Base-by-base conservation (phyloP, 2,888 invertebrate species). In the Cancer borealis region DNA sequence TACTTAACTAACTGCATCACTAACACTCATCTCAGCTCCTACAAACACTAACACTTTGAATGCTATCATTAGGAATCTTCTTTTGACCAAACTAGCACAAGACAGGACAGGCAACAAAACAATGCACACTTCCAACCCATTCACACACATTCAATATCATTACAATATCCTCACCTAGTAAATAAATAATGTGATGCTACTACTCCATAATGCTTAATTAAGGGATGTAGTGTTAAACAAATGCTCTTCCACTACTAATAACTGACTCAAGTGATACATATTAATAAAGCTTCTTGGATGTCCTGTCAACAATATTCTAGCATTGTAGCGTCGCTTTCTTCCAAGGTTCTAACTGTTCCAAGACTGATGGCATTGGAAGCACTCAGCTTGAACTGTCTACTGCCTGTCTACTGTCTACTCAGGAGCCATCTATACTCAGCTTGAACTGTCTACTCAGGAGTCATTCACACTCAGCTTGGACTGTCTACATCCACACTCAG, bases 101-200 rank as follows among this genome's bases (percentile, higher is more conserved):
- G 84, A 84, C 84, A 79, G 84, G 84, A 84, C 84, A 84, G 84
- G 84, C 84, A 84, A 39, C 84, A 84, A 30, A 84, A 84, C 30
- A 84, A 17, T 30, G 84, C 8, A 84, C 39, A 39, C 84, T 84
- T 39, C 39, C 84, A 84, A 10, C 14, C 84, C 84, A 79, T 39
- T 39, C 84, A 39, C 30, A 66, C 66, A 21, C 21, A 1, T n/a
- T 12, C 84, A 84, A 84, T 39, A 39, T 3, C 84, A 84, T 39
- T 84, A 84, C 30, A 39, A 84, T 17, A 84, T 12, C 39, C 84
- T 84, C 26, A 84, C 12, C 84, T 84, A 84, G 84, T 84, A 8
- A 84, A 84, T 30, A 10, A 39, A 84, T 30, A 10, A 39, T 21
- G 30, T 39, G n/a, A 84, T 14, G 17, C 30, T 84, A 14, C 84